A percentile compares a stretch with the other conserved stretches of the same genome.
Conservation (phyloP, 2,113 vertebrate species). For the Athene noctua region DNA sequence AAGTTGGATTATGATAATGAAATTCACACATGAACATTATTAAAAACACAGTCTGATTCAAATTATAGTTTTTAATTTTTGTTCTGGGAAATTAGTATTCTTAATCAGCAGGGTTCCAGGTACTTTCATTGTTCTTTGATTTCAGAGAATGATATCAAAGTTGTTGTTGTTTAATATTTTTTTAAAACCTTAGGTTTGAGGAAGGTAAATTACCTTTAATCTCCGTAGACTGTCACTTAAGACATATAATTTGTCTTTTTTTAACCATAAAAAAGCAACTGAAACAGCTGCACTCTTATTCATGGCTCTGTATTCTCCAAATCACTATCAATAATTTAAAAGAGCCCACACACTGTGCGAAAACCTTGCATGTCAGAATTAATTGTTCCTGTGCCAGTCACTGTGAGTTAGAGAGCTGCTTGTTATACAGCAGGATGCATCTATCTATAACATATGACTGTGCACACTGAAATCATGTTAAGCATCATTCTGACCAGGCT, state of each 20-base stretch:
- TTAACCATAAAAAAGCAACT: background rate
- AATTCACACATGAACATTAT: background rate
- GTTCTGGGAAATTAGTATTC: conserved; percentile 11
- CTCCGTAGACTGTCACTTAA: conserved; percentile 29
- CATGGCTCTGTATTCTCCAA: conserved; percentile 7
- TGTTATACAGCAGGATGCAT: background rate
- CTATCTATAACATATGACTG: background rate
- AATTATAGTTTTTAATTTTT: conserved; percentile 1
- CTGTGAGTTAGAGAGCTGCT: background rate
- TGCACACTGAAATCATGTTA: background rate
- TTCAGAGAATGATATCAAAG: conserved; percentile 18
- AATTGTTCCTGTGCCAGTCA: conserved; percentile 45
- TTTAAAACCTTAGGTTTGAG: conserved; percentile 8
- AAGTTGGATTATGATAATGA: background rate
- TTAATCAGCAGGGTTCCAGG: conserved; percentile 7
- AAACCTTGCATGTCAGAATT: conserved; percentile 49
- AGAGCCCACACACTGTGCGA: conserved; percentile 17
- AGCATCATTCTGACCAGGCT: background rate
- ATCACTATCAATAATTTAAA: conserved; percentile 44
- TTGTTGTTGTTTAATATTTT: conserved; percentile 23
- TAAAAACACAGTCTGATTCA: background rate
- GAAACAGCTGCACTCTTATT: conserved; percentile 10
- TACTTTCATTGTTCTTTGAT: background rate
- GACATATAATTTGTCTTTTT: conserved; percentile 22
- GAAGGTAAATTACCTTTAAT: conserved; percentile 58